Evolutionary conservation across 2,888 invertebrate species (phyloP).

Genomic region (Amphipoea oculea): DNA sequence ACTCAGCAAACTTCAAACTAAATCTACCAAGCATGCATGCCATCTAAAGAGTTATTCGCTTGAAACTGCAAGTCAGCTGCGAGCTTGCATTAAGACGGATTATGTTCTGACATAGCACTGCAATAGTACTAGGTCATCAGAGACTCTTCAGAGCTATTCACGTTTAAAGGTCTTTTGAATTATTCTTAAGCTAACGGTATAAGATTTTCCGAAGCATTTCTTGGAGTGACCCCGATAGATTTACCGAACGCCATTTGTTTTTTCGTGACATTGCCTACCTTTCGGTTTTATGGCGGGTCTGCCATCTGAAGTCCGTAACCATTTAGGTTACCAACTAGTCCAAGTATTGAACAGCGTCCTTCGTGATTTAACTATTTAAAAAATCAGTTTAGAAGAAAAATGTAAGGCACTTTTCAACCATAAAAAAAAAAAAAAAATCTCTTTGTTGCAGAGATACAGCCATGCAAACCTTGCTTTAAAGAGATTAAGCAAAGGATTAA

Average conservation of each 20-base stretch:
- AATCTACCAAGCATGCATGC: conserved; percentile 52
- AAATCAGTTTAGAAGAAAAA: not conserved
- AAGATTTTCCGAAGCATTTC: conserved; percentile 36
- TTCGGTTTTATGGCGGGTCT: conserved; percentile 23
- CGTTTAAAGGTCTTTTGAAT: conserved; percentile 25
- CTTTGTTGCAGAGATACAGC: no score
- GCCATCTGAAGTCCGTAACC: conserved; percentile 14
- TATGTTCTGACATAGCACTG: conserved; percentile 45
- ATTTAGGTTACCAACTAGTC: conserved; percentile 20
- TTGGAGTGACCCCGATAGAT: conserved; percentile 35
- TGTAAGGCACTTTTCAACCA: not conserved
- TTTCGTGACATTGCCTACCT: conserved; percentile 18
- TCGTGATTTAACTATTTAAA: not conserved
- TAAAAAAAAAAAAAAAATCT: no score
- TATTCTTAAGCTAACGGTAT: conserved; percentile 31
- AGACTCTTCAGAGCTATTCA: conserved; percentile 34
- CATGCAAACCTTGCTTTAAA: not conserved
- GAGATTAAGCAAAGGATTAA: not conserved
- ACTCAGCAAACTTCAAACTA: conserved; percentile 5
- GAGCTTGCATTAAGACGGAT: conserved; percentile 51
- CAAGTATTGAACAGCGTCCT: not conserved
- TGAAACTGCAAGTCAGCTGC: conserved; percentile 57
- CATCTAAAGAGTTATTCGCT: conserved; percentile 43
- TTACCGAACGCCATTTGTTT: conserved; percentile 27
- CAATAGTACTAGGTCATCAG: conserved; percentile 44